These are phyloP conservation scores for Sphaerodactylus townsendi DNA, from an alignment of 2,113 vertebrate genomes.

Conservation along the genomic window DNA sequence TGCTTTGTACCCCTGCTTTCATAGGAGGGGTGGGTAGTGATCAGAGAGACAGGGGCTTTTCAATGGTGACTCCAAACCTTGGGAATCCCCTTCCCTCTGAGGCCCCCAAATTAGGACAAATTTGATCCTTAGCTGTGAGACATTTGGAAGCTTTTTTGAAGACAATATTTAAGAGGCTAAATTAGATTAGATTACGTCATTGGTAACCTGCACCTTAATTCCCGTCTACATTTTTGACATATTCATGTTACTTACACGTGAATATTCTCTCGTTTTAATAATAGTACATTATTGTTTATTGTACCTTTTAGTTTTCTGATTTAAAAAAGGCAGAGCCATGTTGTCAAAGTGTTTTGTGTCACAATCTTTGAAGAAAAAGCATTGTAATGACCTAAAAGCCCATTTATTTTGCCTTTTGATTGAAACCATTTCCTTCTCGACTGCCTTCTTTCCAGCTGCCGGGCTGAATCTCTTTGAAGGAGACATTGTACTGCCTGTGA, in stretches of 20 bases:
- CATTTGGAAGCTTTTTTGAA: no score
- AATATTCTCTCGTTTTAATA: not conserved
- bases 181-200: not conserved
- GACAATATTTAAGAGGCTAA: no score
- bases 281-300: not conserved
- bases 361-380: not conserved
- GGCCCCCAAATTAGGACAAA: no score
- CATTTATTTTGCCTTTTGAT: not conserved
- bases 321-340: not conserved
- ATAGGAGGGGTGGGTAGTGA: no score
- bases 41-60: no score
- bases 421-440: conserved; percentile 22
- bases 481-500: conserved; percentile 82
- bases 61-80: no score
- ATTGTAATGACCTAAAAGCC: conserved; percentile 15
- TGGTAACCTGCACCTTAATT: not conserved
- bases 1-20: no score
- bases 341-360: not conserved
- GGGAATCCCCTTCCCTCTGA: no score
- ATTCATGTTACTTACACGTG: not conserved
- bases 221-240: not conserved
- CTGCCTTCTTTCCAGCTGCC: conserved; percentile 70
- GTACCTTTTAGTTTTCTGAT: not conserved
- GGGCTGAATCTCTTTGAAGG: conserved; percentile 84
- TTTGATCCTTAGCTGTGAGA: no score